Conservation (phyloP, 1,140 invertebrate genomes). For the Drosophila simulans region DNA sequence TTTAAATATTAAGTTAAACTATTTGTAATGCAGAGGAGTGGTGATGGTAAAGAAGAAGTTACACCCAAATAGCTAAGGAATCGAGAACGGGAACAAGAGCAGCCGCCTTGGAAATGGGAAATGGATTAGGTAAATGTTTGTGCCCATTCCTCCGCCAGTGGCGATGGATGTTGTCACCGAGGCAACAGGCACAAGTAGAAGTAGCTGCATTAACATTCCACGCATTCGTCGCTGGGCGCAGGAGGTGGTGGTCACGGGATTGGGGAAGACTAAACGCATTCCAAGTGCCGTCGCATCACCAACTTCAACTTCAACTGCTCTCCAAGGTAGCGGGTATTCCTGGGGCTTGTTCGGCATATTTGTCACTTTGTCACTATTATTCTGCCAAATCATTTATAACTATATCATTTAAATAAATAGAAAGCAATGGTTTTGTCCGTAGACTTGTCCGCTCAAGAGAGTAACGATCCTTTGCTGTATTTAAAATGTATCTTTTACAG, state of each 20-base stretch:
- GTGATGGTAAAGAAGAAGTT: not conserved
- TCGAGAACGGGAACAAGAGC: constrained; percentile 47
- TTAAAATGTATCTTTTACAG: not conserved
- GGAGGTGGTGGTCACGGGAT: not conserved
- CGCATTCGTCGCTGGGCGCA: constrained; percentile 23
- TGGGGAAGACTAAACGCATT: constrained; percentile 70
- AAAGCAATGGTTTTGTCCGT: not conserved
- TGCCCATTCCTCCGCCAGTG: constrained; percentile 53
- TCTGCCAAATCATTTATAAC: not conserved
- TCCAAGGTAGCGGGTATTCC: constrained; percentile 13
- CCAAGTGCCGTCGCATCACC: constrained; percentile 50
- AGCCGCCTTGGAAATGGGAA: constrained; percentile 65
- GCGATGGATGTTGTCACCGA: constrained; percentile 47
- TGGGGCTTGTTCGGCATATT: not conserved
- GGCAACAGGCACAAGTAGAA: constrained; percentile 22
- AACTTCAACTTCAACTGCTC: constrained; percentile 41
- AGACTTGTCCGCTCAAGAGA: not conserved
- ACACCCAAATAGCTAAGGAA: constrained; percentile 1
- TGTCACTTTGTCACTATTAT: not conserved
- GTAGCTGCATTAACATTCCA: constrained; percentile 73
- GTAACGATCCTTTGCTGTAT: too few relatives aligned
- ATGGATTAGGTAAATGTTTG: constrained; percentile 79
- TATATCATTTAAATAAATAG: not conserved
- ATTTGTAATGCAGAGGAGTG: not conserved
- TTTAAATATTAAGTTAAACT: not conserved